These are phyloP conservation scores for Sebastes reedi DNA, from an alignment of 2,797 vertebrate genomes.

Conservation along the genomic window DNA sequence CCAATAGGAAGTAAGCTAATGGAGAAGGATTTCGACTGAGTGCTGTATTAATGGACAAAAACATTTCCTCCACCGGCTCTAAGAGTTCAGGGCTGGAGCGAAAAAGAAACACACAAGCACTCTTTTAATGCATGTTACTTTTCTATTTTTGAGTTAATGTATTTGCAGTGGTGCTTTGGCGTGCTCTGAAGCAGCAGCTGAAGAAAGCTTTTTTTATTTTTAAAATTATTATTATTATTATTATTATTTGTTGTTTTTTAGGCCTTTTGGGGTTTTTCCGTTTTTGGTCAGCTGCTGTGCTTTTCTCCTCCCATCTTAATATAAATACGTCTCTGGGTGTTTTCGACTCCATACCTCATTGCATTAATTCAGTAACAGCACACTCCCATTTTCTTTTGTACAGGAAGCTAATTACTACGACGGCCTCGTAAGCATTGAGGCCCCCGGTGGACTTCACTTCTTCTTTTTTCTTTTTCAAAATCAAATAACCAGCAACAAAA, in stretches of 20 bases:
- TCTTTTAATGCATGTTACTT: constrained; percentile 75
- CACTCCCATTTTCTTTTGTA: constrained; percentile 48
- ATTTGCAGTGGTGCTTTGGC: constrained; percentile 68
- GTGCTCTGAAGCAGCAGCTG: constrained; percentile 44
- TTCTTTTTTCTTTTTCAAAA: constrained; percentile 33
- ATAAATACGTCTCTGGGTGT: constrained; percentile 57
- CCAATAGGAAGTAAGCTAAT: constrained; percentile 66
- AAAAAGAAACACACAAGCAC: constrained; percentile 49
- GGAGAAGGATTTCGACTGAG: constrained; percentile 46
- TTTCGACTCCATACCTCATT: constrained; percentile 76
- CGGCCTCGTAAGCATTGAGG: constrained; percentile 30
- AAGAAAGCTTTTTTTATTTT: constrained; percentile 31
- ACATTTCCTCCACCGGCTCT: constrained; percentile 34
- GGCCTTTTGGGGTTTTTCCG: neutral
- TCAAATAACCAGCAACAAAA: constrained; percentile 73
- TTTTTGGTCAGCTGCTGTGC: constrained; percentile 50
- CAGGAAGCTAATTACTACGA: constrained; percentile 49
- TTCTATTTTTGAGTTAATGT: constrained; percentile 65
- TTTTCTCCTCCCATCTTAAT: constrained; percentile 52
- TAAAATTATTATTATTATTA: constrained; percentile 18
- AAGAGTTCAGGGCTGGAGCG: constrained; percentile 18
- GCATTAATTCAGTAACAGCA: constrained; percentile 56
- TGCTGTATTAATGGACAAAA: constrained; percentile 49
- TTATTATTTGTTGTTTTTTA: constrained; percentile 6
- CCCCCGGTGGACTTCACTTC: constrained; percentile 3